Evolutionary conservation across 2,113 vertebrate species (phyloP), one percentile per base, ranked within the genome.

Genomic region (Lophochroa leadbeateri): DNA sequence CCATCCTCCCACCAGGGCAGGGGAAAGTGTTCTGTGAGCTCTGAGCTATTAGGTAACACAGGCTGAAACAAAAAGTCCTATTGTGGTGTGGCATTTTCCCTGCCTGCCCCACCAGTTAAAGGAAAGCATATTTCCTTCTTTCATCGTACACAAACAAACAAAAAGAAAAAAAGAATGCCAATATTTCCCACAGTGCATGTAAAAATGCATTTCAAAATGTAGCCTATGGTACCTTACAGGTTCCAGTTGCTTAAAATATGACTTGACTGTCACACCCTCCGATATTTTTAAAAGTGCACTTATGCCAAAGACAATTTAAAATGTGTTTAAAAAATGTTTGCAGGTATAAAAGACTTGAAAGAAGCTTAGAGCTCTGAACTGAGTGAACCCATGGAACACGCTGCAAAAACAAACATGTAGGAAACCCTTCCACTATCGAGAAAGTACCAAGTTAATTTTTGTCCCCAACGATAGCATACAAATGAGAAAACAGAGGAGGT

Each of bases 41-140:
- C 52, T 35, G 29, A 86, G 89, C 91, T 94, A 76, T 96, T 95
- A 94, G 86, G 91, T 97, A 97, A 95, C 83, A 20, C 43, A 27
- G 29, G 29, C 80, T 82, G 83, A 89, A 92, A 97, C 94, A 97
- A 96, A 84, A 94, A 79, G 79, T 96, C 74, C 81, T 90, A 92
- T 97, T 96, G 96, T 96, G 76, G 80, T 71, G 20, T 55, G 55
- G 81, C 88, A 92, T 95, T 96, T 94, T 77, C 93, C 81, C 94
- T 95, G 80, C 83, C 43, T 91, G 91, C 83, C 94, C 83, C 60
- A 49, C 60, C 83, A 81, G 60, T 78, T 86, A 70, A 83, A 23
- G 86, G 68, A 90, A 90, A 46, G 86, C 39, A 17, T 81, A 92
- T 90, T 96, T 94, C 68, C 86, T 94, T 81, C 86, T 95, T 88